These are phyloP conservation scores for Eumaeus atala DNA, from an alignment of 1,140 invertebrate species.

Conservation along the genomic window DNA sequence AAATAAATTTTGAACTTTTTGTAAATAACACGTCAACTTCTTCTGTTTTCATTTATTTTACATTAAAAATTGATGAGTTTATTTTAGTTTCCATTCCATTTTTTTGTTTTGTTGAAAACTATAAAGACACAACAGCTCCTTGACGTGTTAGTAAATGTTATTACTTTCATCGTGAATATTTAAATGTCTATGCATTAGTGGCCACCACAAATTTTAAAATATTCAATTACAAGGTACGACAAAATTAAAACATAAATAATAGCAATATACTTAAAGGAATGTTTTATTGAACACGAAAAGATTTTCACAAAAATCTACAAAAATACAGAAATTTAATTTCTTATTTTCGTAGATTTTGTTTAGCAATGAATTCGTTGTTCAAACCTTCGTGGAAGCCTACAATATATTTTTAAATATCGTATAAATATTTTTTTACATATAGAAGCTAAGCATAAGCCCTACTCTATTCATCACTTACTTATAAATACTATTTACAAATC, in stretches of 20 bases:
- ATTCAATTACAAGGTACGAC: neutral
- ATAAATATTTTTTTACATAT: constrained; percentile 72
- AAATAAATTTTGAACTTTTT: no score
- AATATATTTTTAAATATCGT: constrained; percentile 51
- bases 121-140: no score
- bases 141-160: no score
- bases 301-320: constrained; percentile 7
- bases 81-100: no score
- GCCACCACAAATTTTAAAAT: neutral
- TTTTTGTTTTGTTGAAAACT: no score
- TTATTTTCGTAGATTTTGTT: neutral
- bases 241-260: constrained; percentile 4
- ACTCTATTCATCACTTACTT: constrained; percentile 65
- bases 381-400: constrained; percentile 8
- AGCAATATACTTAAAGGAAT: constrained; percentile 4
- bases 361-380: neutral
- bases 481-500: constrained; percentile 72
- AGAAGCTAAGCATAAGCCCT: constrained; percentile 63
- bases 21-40: no score
- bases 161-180: no score
- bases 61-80: no score
- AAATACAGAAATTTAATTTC: constrained; percentile 7
- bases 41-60: no score
- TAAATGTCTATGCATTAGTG: no score
- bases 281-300: constrained; percentile 1